Evolutionary conservation across 2,888 invertebrate genomes (phyloP).

Genomic region (Neoitamus cyanurus): DNA sequence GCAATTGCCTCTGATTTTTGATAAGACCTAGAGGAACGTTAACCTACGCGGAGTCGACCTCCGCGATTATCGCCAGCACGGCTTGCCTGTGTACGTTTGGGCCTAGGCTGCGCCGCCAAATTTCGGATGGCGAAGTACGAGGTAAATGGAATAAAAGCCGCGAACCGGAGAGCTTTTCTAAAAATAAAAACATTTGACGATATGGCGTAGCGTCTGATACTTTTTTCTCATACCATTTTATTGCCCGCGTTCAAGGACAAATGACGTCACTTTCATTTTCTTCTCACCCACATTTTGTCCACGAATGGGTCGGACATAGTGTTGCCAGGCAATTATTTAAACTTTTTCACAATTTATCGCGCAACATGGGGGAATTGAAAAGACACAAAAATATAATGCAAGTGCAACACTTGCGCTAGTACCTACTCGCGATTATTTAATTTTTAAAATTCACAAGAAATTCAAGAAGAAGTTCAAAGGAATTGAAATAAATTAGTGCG

Average conservation of each 20-base stretch:
- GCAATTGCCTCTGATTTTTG: not conserved
- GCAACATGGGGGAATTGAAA: not conserved
- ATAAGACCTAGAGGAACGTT: not conserved
- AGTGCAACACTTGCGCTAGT: not conserved
- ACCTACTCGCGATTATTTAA: not conserved
- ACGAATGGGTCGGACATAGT: not conserved
- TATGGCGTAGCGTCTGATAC: slow-evolving; percentile 24
- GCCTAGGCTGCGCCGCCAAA: not conserved
- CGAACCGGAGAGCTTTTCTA: not conserved
- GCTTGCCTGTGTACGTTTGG: not conserved
- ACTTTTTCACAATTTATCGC: not conserved
- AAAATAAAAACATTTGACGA: slow-evolving; percentile 20
- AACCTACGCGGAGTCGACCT: not conserved
- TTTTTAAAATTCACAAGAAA: not conserved
- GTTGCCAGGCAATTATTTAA: not conserved
- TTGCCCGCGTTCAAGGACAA: slow-evolving; percentile 59
- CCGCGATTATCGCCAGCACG: not conserved
- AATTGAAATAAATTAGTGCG: not conserved
- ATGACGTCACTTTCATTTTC: slow-evolving; percentile 57
- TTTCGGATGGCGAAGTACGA: not conserved
- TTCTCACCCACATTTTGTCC: slow-evolving; percentile 33
- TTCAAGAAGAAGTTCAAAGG: not conserved
- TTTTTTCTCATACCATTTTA: not conserved
- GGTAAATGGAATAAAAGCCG: not conserved
- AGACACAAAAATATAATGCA: not conserved